Evolutionary conservation across 2,797 vertebrate genomes (phyloP).

Genomic region (Hypotaenidia philippensis): DNA sequence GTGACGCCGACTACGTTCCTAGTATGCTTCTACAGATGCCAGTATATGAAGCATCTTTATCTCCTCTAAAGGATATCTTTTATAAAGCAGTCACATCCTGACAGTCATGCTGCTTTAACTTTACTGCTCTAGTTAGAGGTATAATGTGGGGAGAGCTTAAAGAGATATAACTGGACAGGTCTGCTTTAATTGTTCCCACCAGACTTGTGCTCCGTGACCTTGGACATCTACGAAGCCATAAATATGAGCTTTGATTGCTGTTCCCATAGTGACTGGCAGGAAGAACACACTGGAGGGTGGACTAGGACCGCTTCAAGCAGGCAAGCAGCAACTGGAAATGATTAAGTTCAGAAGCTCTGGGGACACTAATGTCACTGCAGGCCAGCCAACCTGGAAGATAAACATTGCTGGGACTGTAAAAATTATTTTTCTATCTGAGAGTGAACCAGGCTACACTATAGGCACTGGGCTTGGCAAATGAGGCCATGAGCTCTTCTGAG

Average conservation of each 20-base stretch:
- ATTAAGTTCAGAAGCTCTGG: constrained; percentile 68
- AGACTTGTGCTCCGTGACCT: constrained; percentile 50
- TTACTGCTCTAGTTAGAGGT: constrained; percentile 53
- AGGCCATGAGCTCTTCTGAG: background rate
- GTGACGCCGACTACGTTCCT: background rate
- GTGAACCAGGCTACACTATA: background rate
- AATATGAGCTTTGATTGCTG: constrained; percentile 70
- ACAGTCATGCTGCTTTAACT: constrained; percentile 64
- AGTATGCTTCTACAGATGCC: background rate
- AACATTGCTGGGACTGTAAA: constrained; percentile 61
- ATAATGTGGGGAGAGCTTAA: constrained; percentile 51
- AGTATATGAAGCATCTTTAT: background rate
- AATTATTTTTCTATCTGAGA: constrained; percentile 65
- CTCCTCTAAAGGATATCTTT: background rate
- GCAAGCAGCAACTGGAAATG: constrained; percentile 68
- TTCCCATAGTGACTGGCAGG: constrained; percentile 66
- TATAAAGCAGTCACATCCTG: constrained; percentile 42
- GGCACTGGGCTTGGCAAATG: constrained; percentile 1
- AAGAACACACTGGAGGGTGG: constrained; percentile 34
- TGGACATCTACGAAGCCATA: constrained; percentile 52
- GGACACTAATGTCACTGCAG: constrained; percentile 63
- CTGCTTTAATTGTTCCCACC: constrained; percentile 70
- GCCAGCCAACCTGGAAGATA: constrained; percentile 73
- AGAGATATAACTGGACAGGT: constrained; percentile 54
- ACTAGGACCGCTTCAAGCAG: constrained; percentile 34